phyloP scores from a whole-genome alignment of 2,888 invertebrate genomes.

The Antitype chi region DNA sequence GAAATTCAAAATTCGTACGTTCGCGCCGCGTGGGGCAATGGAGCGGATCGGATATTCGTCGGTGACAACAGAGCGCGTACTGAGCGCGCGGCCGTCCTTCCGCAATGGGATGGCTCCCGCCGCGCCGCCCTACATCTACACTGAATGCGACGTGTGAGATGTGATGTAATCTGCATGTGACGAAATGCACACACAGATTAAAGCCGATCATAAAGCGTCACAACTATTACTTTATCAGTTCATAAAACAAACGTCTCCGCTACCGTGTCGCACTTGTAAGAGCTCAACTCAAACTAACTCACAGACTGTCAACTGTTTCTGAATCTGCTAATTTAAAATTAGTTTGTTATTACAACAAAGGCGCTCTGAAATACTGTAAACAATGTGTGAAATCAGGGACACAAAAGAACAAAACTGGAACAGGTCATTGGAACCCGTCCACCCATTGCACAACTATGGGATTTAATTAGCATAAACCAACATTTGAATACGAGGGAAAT shows the following conservation, averaged over 20 bases:
- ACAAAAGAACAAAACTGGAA: slow-evolving; percentile 56
- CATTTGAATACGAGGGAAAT: slow-evolving; percentile 12
- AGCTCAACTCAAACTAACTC: slow-evolving; percentile 28
- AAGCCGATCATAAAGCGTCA: slow-evolving; percentile 79
- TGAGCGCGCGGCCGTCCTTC: slow-evolving; percentile 81
- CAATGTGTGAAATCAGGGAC: slow-evolving; percentile 35
- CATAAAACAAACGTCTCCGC: slow-evolving; percentile 25
- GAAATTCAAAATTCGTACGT: slow-evolving; percentile 65
- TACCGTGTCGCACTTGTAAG: slow-evolving; percentile 20
- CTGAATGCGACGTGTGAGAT: slow-evolving; percentile 77
- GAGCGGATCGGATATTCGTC: slow-evolving; percentile 83
- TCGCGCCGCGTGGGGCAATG: slow-evolving; percentile 74
- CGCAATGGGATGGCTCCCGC: slow-evolving; percentile 88
- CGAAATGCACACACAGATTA: slow-evolving; percentile 80
- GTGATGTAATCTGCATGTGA: slow-evolving; percentile 88
- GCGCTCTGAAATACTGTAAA: slow-evolving; percentile 36
- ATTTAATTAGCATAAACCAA: slow-evolving; percentile 42
- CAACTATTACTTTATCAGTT: slow-evolving; percentile 64
- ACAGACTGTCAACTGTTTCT: slow-evolving; percentile 50
- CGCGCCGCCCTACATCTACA: slow-evolving; percentile 86
- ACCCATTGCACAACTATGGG: slow-evolving; percentile 48
- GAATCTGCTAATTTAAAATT: slow-evolving; percentile 48
- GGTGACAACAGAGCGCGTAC: slow-evolving; percentile 84
- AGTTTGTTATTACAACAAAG: slow-evolving; percentile 59
- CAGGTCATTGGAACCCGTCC: slow-evolving; percentile 54